A percentile compares a stretch with the other conserved stretches of the same genome.
Conservation (phyloP, 2,797 vertebrate species). For the Pachyuromys duprasi region DNA sequence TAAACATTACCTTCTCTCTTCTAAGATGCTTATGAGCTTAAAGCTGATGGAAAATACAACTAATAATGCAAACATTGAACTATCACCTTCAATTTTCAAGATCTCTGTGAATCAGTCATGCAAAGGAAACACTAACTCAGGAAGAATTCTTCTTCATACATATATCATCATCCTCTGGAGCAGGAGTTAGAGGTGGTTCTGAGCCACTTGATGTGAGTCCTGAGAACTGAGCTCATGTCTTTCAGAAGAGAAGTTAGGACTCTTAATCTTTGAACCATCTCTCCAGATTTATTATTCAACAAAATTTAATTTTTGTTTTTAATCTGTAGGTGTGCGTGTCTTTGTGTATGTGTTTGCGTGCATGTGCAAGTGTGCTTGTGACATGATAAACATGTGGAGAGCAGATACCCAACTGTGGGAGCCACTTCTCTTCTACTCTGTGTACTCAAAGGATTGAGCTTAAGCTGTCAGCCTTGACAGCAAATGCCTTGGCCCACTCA, state of each 20-base stretch:
- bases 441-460: not conserved
- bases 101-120: constrained; percentile 15
- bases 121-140: not conserved
- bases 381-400: too few relatives aligned
- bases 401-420: too few relatives aligned
- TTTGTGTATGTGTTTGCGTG: not conserved
- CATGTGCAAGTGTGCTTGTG: too few relatives aligned
- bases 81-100: not conserved
- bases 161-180: not conserved
- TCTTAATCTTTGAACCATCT: not conserved
- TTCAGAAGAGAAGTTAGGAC: not conserved
- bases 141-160: not conserved
- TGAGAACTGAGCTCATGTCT: not conserved
- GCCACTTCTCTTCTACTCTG: not conserved
- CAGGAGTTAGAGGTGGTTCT: not conserved
- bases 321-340: too few relatives aligned
- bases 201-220: not conserved
- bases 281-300: not conserved
- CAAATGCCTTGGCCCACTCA: not conserved
- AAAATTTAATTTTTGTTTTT: not conserved
- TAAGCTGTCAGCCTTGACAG: not conserved
- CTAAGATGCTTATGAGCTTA: not conserved
- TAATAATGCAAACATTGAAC: too few relatives aligned
- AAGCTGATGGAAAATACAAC: not conserved
- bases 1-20: not conserved